Base-by-base conservation (phyloP, 2,888 invertebrate genomes). In the Mantis religiosa region DNA sequence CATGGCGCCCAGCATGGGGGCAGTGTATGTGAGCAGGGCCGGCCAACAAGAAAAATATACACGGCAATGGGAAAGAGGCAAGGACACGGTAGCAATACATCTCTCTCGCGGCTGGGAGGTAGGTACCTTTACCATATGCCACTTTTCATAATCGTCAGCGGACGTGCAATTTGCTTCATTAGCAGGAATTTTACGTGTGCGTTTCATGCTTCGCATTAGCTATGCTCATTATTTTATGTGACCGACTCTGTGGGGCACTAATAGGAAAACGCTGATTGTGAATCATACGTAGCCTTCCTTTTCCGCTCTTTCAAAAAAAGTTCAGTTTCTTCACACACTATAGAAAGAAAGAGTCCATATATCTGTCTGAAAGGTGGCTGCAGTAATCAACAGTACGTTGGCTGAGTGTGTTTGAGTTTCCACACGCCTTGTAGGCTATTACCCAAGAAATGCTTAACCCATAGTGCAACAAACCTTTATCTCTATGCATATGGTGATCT, bases 1-100 rank as follows among this genome's bases (percentile, higher is more conserved):
- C 83, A 87, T 89, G 47, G 88, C 81, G 47, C 88, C 28, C 88
- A 88, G 88, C 88, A 89, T 89, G 89, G 87, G 87, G 82, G 87
- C 54, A 85, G 83, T 84, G 54, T 87, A 87, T 87, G 87, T 82
- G 86, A 85, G 85, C 15, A 71, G 25, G 54, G 20, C 54, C 54
- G 54, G 54, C 54, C 54, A 71, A 20, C 54, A 85, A 85, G 86
- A 86, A 86, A 86, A 86, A 87, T 87, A 87, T 34, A 30, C 81
- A 82, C 84, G 1, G 82, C 25, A 47, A 20, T 20, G 28, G 27
- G 86, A 86, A 71, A 81, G 28, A 86, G 71, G 20, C 86, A 86
- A 86, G 81, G 86, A 86, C 86, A 87, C 82, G 34, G 82, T 87
- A 82, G 87, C 87, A 8, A 87, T 82, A 34, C 82, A 87, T 87